Percentiles rank a stretch among this genome's conserved stretches.
phyloP scores from a whole-genome alignment of 2,113 vertebrate species.

The Elgaria multicarinata region DNA sequence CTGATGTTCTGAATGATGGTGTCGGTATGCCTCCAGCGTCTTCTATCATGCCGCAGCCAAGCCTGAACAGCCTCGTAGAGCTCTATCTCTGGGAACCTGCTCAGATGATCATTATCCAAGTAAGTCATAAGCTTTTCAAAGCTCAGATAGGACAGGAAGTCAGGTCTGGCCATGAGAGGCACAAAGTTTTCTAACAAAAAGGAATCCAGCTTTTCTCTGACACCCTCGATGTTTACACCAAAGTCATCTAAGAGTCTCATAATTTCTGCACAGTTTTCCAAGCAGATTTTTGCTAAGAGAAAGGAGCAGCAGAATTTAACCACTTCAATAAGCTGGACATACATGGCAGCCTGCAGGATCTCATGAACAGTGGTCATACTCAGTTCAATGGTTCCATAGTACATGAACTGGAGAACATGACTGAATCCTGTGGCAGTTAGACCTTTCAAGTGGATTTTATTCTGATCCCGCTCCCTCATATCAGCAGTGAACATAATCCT shows the following conservation, averaged over 20 bases:
- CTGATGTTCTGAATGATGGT: slow-evolving; percentile 97
- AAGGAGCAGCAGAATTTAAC: slow-evolving; percentile 99
- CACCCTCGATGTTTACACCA: slow-evolving; percentile 96
- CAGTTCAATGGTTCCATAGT: slow-evolving; percentile 98
- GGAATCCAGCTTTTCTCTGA: slow-evolving; percentile 94
- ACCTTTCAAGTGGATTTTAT: slow-evolving; percentile 99
- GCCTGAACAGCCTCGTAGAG: slow-evolving; percentile 97
- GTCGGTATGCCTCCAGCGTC: slow-evolving; percentile 98
- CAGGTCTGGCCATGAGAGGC: slow-evolving; percentile 95
- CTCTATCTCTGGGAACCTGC: slow-evolving; percentile 97
- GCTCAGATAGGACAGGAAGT: slow-evolving; percentile 97
- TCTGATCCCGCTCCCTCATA: slow-evolving; percentile 98
- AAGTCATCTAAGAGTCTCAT: slow-evolving; percentile 99
- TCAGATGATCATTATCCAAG: slow-evolving; percentile 94
- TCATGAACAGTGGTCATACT: slow-evolving; percentile 98
- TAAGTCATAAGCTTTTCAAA: slow-evolving; percentile 96
- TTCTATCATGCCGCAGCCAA: slow-evolving; percentile 97
- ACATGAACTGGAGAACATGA: slow-evolving; percentile 98
- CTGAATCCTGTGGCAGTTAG: slow-evolving; percentile 97
- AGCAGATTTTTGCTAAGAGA: slow-evolving; percentile 96
- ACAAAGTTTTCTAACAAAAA: slow-evolving; percentile 98
- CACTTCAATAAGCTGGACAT: slow-evolving; percentile 97
- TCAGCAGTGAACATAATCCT: slow-evolving; percentile 99
- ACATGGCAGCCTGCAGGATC: slow-evolving; percentile 99
- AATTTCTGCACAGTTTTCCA: slow-evolving; percentile 99